Conservation (phyloP, 2,797 vertebrate species). For the Myiotriccus ornatus region DNA sequence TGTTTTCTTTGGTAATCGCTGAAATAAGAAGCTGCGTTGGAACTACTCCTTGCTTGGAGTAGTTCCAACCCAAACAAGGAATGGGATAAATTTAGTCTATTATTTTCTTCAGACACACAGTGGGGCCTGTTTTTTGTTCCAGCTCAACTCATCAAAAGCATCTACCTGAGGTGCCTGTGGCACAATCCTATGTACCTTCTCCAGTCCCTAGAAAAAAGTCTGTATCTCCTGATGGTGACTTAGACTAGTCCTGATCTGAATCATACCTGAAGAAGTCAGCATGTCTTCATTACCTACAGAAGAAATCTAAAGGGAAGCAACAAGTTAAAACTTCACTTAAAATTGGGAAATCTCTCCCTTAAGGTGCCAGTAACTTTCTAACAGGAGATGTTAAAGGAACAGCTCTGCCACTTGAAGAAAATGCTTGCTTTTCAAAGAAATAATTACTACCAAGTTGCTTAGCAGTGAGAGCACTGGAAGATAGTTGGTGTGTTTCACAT, state of each 20-base stretch:
- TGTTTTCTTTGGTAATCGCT: neutral
- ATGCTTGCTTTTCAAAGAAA: neutral
- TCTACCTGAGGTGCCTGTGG: neutral
- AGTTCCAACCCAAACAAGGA: neutral
- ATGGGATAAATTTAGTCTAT: neutral
- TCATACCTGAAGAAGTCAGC: neutral
- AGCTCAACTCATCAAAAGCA: neutral
- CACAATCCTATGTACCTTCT: neutral
- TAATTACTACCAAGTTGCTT: neutral
- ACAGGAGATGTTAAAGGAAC: neutral
- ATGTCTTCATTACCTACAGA: neutral
- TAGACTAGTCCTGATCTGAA: neutral
- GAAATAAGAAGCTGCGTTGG: neutral
- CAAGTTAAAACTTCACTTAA: neutral
- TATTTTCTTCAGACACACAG: neutral
- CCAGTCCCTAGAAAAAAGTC: neutral
- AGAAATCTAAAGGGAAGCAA: neutral
- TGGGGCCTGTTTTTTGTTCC: neutral
- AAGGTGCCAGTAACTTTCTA: neutral
- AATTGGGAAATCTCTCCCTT: neutral
- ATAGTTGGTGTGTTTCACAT: neutral
- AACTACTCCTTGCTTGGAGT: neutral
- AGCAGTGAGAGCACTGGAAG: neutral
- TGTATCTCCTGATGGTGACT: neutral
- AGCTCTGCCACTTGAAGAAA: constrained; percentile 10